Evolutionary conservation across 1,140 invertebrate genomes (phyloP), one percentile per base, ranked within the genome.

Genomic region (Lordiphosa mommai): DNA sequence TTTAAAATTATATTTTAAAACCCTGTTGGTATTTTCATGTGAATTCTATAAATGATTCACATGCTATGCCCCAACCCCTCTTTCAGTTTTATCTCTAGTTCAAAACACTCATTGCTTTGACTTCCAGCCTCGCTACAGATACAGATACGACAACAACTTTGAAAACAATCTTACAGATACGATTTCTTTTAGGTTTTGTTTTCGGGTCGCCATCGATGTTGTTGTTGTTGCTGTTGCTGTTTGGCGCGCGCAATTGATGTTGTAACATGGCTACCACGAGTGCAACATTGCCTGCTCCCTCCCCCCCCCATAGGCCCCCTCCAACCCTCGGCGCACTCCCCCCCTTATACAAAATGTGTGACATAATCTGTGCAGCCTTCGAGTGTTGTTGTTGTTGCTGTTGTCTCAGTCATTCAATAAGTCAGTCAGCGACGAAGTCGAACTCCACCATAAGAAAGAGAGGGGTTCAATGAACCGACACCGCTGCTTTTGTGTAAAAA

Each of bases 331-430:
- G 34, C 40, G 12, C 53, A 30, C 49, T 38, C 40, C 72, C 72
- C 77, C 72, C 60, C 76, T 57, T 61, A 70, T 61, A 66, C 63
- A 79, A 84, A 80, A 84, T 84, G 77, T 84, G 77, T 84, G 77
- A 84, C 77, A 84, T 84, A 84, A 84, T 84, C 77, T 84, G 77
- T 84, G 79, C 77, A 84, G 77, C 80, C 72, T 82, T 84, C 67
- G 53, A 82, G 40, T 84, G 67, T 65, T 64, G 74, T 57, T 76
- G 66, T 44, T 63, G 68, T 43, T 70, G 49, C 6, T 37, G 53
- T 17, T 66, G 51, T 63, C 59, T 63, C 64, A 68, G 71, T 84
- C 77, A 84, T 82, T 82, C 77, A 84, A 84, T 76, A 84, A 84
- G 77, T 84, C 76, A 76, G 71, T 76, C 76, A 84, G 66, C 65